Base-by-base conservation (phyloP, 2,113 vertebrate genomes). In the Tenrec ecaudatus region DNA sequence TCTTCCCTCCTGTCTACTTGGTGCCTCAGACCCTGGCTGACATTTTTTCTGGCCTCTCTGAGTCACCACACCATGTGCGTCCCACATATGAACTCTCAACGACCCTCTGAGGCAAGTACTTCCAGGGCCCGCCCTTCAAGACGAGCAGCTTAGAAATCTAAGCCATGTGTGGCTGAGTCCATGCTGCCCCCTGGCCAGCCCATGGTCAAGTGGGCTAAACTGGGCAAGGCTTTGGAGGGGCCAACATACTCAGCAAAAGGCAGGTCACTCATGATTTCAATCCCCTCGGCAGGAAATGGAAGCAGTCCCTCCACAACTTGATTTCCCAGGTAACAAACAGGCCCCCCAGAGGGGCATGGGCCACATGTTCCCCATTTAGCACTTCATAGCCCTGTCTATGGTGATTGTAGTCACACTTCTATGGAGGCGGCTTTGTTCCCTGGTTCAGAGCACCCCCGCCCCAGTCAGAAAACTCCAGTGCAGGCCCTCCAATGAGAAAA, bases 291-390 rank as follows among this genome's bases (percentile, higher is more conserved):
- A 89, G 19, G 64, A 64, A 76, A 33, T 84, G 47, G 15, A n/a
- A 73, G 71, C 66, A 57, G 17, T 68, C 81, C 60, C 36, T 64
- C 15, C 93, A 81, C 89, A 90, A n/a, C 38, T 66, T 60, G 25
- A 7, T 91, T 71, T 89, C 81, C 60, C n/a, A 92, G 86, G 60
- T 16, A 69, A 78, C 66, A 84, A 69, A 78, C 66, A 84, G 85
- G 38, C 87, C 78, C 36, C 36, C n/a, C 20, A 75, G 22, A 90
- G 77, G 31, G 66, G 68, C n/a, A 14, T 22, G 87, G 82, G 69
- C 83, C 86, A 68, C 53, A 22, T 16, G 29, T 76, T 95, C 25
- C 66, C 86, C 43, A 22, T n/a, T 75, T 57, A 57, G 76, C 73
- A 25, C 23, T 43, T 86, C 81, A 43, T 36, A 77, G 85, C 33